phyloP scores from a whole-genome alignment of 1,140 invertebrate species.

The Micrasema minimum region DNA sequence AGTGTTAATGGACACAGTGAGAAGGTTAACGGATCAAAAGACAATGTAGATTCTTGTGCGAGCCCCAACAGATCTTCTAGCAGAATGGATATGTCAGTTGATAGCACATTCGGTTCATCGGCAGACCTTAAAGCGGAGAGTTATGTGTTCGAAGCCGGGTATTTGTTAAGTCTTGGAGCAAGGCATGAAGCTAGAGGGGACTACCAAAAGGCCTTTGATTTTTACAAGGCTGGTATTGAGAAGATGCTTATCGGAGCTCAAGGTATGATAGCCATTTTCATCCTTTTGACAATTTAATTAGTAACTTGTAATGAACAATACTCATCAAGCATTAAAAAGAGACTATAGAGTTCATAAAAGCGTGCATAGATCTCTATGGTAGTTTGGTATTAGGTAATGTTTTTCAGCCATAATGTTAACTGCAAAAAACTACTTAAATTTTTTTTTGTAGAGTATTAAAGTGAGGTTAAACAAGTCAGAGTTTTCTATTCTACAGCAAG shows the following conservation, averaged over 20 bases:
- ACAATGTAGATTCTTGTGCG: neutral
- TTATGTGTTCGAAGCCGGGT: conserved; percentile 64
- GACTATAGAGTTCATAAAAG: too few relatives aligned
- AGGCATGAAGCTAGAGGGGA: conserved; percentile 60
- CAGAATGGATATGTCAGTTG: conserved; percentile 36
- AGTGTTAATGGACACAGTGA: conserved; percentile 10
- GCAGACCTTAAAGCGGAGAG: conserved; percentile 58
- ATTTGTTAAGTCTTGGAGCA: conserved; percentile 60
- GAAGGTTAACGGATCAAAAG: conserved; percentile 9
- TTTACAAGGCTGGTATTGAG: conserved; percentile 63
- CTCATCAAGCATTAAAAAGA: too few relatives aligned
- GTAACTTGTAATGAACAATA: too few relatives aligned
- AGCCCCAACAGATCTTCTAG: conserved; percentile 19
- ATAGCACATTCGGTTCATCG: conserved; percentile 40
- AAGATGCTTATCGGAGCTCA: conserved; percentile 64
- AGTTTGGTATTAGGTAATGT: too few relatives aligned
- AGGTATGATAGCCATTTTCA: conserved; percentile 58
- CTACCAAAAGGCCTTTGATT: conserved; percentile 60
- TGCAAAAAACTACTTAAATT: too few relatives aligned
- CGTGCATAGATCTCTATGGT: too few relatives aligned
- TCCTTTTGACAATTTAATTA: neutral
- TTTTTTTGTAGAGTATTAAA: too few relatives aligned
- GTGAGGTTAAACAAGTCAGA: too few relatives aligned
- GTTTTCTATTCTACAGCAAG: too few relatives aligned
- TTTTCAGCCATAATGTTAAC: too few relatives aligned